Evolutionary conservation across 1,140 invertebrate species (phyloP).

Genomic region (Piezodorus guildinii): DNA sequence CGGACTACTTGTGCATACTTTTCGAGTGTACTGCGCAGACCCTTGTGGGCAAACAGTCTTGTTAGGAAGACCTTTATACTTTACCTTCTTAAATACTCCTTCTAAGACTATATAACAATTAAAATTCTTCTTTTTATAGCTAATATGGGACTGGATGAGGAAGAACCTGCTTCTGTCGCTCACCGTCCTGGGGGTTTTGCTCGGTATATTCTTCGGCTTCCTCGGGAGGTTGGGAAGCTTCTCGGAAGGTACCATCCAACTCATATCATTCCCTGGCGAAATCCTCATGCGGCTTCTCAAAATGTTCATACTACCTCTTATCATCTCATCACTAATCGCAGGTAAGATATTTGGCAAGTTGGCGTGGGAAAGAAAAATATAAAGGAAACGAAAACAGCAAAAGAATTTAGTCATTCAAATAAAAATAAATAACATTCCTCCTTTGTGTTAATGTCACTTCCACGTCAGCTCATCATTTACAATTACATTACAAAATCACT

Average conservation of each 20-base stretch:
- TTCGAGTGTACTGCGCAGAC: no score
- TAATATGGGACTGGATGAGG: conserved; percentile 32
- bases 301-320: conserved; percentile 51
- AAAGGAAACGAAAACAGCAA: no score
- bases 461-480: no score
- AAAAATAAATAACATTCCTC: no score
- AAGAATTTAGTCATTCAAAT: not conserved
- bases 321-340: conserved; percentile 48
- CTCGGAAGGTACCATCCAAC: conserved; percentile 37
- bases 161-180: conserved; percentile 45
- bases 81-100: no score
- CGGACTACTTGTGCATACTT: no score
- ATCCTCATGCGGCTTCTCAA: conserved; percentile 48
- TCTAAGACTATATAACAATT: no score
- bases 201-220: conserved; percentile 46
- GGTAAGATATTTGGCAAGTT: conserved; percentile 37
- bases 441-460: no score
- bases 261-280: conserved; percentile 46
- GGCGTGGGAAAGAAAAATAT: no score
- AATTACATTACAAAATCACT: no score
- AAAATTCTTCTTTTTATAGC: not conserved
- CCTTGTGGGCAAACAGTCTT: no score
- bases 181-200: conserved; percentile 44
- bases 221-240: conserved; percentile 34
- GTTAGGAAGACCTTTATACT: no score